A percentile compares a stretch with the other conserved stretches of the same genome.
Conservation (phyloP, 2,797 vertebrate species). For the Centroberyx gerrardi region DNA sequence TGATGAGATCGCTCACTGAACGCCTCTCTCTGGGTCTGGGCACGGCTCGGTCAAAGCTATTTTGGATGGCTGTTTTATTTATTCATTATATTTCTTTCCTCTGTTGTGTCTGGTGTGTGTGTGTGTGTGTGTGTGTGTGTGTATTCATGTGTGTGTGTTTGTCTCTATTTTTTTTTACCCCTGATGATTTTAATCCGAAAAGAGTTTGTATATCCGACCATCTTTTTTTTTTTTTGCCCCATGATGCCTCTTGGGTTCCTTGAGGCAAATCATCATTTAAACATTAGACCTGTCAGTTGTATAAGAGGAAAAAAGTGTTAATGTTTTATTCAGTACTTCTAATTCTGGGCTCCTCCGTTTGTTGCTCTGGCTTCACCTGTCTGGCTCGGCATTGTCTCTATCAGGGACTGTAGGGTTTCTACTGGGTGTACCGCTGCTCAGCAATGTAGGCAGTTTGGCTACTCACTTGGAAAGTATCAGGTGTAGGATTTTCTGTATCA, state of each 20-base stretch:
- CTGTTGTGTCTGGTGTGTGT: slow-evolving; percentile 15
- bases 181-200: slow-evolving; percentile 31
- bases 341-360: slow-evolving; percentile 57
- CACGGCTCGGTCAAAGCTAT: slow-evolving; percentile 38
- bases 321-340: slow-evolving; percentile 77
- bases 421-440: not conserved
- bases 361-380: slow-evolving; percentile 47
- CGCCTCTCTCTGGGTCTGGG: slow-evolving; percentile 17
- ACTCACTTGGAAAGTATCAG: slow-evolving; percentile 9
- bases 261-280: slow-evolving; percentile 77
- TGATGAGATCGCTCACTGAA: slow-evolving; percentile 64
- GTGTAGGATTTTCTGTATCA: not conserved
- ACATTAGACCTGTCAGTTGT: slow-evolving; percentile 75
- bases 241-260: slow-evolving; percentile 54
- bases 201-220: slow-evolving; percentile 5
- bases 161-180: not conserved
- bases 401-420: slow-evolving; percentile 6
- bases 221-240: slow-evolving; percentile 35
- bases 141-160: slow-evolving; percentile 5
- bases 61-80: slow-evolving; percentile 61
- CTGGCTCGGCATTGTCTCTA: slow-evolving; percentile 22
- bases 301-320: slow-evolving; percentile 44
- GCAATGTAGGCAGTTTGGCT: not conserved
- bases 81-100: slow-evolving; percentile 55
- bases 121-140: not conserved